phyloP scores from a whole-genome alignment of 2,113 vertebrate genomes.

The Mungos mungo region DNA sequence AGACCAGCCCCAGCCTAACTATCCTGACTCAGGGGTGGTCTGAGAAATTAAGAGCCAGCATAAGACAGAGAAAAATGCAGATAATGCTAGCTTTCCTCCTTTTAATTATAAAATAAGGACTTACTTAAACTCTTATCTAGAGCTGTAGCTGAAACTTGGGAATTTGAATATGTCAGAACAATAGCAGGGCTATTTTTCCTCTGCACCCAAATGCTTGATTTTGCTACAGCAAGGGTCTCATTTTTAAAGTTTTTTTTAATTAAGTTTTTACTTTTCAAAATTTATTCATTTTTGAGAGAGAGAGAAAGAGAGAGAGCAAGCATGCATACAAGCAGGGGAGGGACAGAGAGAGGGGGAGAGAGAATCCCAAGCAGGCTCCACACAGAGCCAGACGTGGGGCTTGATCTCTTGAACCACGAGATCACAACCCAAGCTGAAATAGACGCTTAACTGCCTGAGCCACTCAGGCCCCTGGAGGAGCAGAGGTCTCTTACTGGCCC shows the following conservation, averaged over 20 bases:
- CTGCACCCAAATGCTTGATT: neutral
- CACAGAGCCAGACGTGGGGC: too few species aligned
- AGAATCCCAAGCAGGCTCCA: too few species aligned
- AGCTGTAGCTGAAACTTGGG: neutral
- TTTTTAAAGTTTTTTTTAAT: too few species aligned
- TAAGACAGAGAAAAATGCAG: neutral
- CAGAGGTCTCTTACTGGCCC: neutral
- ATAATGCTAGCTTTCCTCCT: neutral
- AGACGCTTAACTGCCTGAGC: too few species aligned
- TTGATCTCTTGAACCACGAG: too few species aligned
- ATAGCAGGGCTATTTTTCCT: neutral
- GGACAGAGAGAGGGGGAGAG: too few species aligned
- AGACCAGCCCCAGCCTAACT: neutral
- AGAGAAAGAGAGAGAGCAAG: too few species aligned
- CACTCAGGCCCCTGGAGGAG: neutral
- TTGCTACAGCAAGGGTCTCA: neutral
- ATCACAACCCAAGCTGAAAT: too few species aligned
- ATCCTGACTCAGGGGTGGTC: neutral
- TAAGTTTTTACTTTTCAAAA: too few species aligned
- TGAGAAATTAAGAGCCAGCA: neutral
- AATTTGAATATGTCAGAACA: neutral
- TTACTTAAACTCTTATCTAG: neutral
- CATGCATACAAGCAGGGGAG: too few species aligned
- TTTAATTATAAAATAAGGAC: neutral
- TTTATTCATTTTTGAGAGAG: too few species aligned